Conservation (phyloP, 2,888 invertebrate species). For the Callyntrura sp. region DNA sequence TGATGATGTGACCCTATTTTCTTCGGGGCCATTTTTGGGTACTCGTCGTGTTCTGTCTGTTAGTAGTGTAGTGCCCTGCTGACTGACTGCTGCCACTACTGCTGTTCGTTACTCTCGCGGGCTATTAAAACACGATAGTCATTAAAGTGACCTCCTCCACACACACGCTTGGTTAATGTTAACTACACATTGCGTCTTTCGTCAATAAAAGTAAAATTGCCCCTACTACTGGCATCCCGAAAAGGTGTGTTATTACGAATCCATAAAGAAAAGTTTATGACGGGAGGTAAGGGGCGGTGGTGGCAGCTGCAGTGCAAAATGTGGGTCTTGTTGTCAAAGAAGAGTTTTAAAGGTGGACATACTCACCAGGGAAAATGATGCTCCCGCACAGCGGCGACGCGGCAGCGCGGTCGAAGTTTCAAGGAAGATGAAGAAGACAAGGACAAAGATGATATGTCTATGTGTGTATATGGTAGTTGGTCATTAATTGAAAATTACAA, state of each 20-base stretch:
- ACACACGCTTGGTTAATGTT: conserved; percentile 28
- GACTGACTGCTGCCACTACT: conserved; percentile 17
- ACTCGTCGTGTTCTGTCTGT: too few species aligned
- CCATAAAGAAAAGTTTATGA: too few species aligned
- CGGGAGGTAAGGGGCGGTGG: too few species aligned
- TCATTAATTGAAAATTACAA: conserved; percentile 62
- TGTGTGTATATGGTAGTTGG: conserved; percentile 2
- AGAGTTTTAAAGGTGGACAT: neutral
- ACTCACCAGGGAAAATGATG: neutral
- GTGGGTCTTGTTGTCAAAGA: too few species aligned
- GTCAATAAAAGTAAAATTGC: conserved; percentile 33
- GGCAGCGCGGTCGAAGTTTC: too few species aligned
- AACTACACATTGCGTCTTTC: too few species aligned
- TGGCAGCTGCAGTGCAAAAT: neutral
- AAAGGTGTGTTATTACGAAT: conserved; percentile 51
- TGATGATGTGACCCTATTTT: conserved; percentile 65
- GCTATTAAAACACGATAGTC: conserved; percentile 48
- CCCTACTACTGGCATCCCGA: conserved; percentile 21
- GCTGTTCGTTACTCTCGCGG: neutral
- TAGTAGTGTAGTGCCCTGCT: conserved; percentile 39
- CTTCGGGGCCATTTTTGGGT: neutral
- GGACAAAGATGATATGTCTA: neutral
- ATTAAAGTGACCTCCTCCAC: conserved; percentile 50
- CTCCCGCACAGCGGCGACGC: too few species aligned
- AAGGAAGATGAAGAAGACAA: neutral